Evolutionary conservation across 2,113 vertebrate species (phyloP).

Genomic region (Pollimyrus isidori): DNA sequence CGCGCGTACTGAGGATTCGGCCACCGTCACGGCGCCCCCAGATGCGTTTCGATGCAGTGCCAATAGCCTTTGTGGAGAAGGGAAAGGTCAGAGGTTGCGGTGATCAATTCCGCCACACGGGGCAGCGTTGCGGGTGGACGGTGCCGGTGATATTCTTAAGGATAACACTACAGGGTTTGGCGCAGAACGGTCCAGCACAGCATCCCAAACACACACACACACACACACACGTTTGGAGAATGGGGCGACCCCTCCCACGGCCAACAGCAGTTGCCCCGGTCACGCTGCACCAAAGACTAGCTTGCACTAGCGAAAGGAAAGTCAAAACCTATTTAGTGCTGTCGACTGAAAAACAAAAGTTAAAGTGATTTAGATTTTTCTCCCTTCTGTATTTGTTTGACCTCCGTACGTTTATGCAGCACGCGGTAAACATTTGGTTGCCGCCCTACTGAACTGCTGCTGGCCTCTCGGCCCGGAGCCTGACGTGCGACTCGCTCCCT

Average conservation of each 20-base stretch:
- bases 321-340: constrained; percentile 4
- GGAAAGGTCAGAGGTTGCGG: background rate
- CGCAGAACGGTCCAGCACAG: background rate
- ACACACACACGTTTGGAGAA: background rate
- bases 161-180: background rate
- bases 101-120: background rate
- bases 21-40: background rate
- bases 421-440: background rate
- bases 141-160: background rate
- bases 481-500: background rate
- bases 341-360: background rate
- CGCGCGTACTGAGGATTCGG: background rate
- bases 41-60: background rate
- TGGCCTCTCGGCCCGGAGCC: background rate
- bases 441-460: background rate
- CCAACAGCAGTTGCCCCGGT: constrained; percentile 17
- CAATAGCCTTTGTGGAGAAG: background rate
- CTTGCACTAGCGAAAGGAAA: constrained; percentile 30
- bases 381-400: background rate
- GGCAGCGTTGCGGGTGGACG: background rate
- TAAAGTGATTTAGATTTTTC: background rate
- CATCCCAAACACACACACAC: background rate
- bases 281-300: constrained; percentile 37
- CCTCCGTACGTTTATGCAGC: background rate
- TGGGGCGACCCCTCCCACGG: background rate